Conservation (phyloP, 2,888 invertebrate genomes). For the Phyllotreta cruciferae region DNA sequence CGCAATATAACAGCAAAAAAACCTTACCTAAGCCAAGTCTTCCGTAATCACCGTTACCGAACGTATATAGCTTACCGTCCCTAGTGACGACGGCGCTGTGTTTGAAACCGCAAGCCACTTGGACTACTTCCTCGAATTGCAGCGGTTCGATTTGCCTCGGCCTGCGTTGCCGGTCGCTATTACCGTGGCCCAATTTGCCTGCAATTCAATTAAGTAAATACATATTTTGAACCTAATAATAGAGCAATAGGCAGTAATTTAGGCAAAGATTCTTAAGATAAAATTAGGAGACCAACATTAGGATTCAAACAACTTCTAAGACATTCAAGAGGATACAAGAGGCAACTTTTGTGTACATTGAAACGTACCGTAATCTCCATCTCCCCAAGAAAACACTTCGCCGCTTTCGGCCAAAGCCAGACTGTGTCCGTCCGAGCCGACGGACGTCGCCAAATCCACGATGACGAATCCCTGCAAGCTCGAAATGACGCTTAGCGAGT, state of each 20-base stretch:
- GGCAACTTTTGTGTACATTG: too few species aligned
- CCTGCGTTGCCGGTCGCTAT: slow-evolving; percentile 68
- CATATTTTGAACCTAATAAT: too few species aligned
- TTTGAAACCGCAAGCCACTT: slow-evolving; percentile 70
- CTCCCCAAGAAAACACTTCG: slow-evolving; percentile 72
- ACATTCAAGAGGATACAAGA: too few species aligned
- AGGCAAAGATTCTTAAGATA: too few species aligned
- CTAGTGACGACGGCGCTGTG: slow-evolving; percentile 70
- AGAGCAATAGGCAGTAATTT: too few species aligned
- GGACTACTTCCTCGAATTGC: slow-evolving; percentile 67
- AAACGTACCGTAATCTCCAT: slow-evolving; percentile 71
- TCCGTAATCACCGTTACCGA: slow-evolving; percentile 72
- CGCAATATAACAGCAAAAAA: neutral
- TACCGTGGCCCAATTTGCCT: slow-evolving; percentile 69
- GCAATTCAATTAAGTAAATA: too few species aligned
- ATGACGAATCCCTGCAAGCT: slow-evolving; percentile 70
- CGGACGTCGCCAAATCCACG: slow-evolving; percentile 68
- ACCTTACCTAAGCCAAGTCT: slow-evolving; percentile 61
- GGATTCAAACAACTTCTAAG: too few species aligned
- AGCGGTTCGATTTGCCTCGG: slow-evolving; percentile 70
- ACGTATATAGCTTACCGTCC: slow-evolving; percentile 70
- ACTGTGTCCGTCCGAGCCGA: slow-evolving; percentile 71
- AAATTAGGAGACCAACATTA: too few species aligned
- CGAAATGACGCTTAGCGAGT: slow-evolving; percentile 65
- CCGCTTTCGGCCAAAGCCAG: slow-evolving; percentile 70